phyloP scores from a whole-genome alignment of 2,888 invertebrate species.

The Nymphalis polychloros region DNA sequence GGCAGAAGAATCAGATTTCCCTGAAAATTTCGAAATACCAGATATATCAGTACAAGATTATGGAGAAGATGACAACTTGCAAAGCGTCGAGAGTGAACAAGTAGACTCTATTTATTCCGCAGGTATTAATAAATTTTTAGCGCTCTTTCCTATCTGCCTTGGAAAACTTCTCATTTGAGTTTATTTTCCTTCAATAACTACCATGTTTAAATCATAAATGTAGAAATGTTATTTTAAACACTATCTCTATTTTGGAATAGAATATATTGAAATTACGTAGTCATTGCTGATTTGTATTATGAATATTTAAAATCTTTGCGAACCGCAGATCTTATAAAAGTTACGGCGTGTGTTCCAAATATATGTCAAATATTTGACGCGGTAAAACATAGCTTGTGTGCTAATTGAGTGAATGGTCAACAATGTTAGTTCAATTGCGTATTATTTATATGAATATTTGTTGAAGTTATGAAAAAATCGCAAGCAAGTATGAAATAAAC shows the following conservation, averaged over 20 bases:
- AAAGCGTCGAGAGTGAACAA: constrained; percentile 87
- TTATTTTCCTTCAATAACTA: too few relatives aligned
- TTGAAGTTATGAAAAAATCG: constrained; percentile 27
- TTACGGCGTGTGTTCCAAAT: constrained; percentile 6
- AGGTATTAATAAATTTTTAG: constrained; percentile 53
- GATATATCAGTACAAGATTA: constrained; percentile 41
- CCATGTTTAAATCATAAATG: too few relatives aligned
- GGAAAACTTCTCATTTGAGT: too few relatives aligned
- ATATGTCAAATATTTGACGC: background rate
- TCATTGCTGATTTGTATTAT: constrained; percentile 15
- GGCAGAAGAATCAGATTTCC: constrained; percentile 45
- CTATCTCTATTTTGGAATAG: background rate
- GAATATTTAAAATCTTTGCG: constrained; percentile 12
- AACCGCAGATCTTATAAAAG: constrained; percentile 8
- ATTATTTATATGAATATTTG: constrained; percentile 12
- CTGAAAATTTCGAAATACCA: constrained; percentile 46
- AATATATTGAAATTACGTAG: constrained; percentile 2
- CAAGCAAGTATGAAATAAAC: constrained; percentile 1
- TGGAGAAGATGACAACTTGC: constrained; percentile 78
- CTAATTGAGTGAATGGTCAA: constrained; percentile 28
- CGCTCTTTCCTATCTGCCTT: constrained; percentile 1
- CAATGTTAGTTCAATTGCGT: constrained; percentile 22
- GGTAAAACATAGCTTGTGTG: constrained; percentile 18
- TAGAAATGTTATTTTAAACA: too few relatives aligned
- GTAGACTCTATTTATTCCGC: constrained; percentile 83